Evolutionary conservation across 1,140 invertebrate species (phyloP), one percentile per base, ranked within the genome.

Genomic region (Wiebesia pumilae): DNA sequence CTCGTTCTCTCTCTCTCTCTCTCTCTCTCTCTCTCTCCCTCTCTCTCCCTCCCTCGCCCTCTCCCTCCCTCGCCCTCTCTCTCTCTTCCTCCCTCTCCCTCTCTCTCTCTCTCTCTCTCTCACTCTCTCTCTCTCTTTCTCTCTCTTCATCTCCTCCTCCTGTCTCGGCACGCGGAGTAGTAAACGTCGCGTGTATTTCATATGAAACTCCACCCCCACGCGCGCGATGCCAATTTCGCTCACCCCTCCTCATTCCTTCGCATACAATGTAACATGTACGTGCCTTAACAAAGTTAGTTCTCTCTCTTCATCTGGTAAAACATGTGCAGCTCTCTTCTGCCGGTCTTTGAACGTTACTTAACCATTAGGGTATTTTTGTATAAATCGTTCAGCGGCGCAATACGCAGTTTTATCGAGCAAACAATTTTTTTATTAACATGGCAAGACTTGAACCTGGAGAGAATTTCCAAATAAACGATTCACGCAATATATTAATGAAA

Each of bases 181-280:
- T 94, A 94, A 94, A 93, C 90, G 93, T 93, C 93, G 92, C 90
- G 93, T 93, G 93, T 94, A 94, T 94, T 93, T 94, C 92, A 94
- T 93, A 93, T 87, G 91, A 91, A 91, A 93, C 92, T 93, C 92
- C 93, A 93, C 92, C 92, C 92, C 89, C 91, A 90, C 91, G 87
- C 85, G 85, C 90, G 91, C 90, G 91, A 91, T 92, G 91, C 92
- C 92, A 92, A 92, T 93, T 92, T 92, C 86, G 89, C 88, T 90
- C 88, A 90, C 88, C 90, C 82, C 90, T n/a, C 21, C 51, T 16
- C 43, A 30, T 83, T 30, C 33, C 65, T 75, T 33, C 71, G 1
- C 75, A 58, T 85, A 92, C 91, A 92, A 92, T 54, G 81, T 87
- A 85, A n/a, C 86, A 35, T 33, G 78, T 86, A 85, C 87, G 88